Conservation (phyloP, 2,888 invertebrate species). For the Melolontha melolontha region DNA sequence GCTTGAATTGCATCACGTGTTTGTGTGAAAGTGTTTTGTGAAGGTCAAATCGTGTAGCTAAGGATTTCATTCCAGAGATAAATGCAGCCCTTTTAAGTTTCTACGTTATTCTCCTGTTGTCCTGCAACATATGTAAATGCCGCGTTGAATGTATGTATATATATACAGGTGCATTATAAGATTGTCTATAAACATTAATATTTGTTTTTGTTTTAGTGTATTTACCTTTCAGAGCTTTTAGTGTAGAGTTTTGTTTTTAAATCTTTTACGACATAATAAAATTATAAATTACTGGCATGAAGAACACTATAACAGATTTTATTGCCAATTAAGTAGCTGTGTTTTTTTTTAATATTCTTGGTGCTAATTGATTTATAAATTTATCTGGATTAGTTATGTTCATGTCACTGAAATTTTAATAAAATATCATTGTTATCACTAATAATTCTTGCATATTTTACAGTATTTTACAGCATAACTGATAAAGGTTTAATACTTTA, state of each 20-base stretch:
- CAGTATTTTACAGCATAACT: neutral
- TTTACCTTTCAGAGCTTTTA: conserved; percentile 26
- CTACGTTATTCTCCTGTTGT: neutral
- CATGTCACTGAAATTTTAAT: conserved; percentile 18
- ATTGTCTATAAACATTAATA: conserved; percentile 4
- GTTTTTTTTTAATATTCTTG: conserved; percentile 26
- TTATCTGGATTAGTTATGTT: conserved; percentile 15
- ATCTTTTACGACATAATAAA: conserved; percentile 35
- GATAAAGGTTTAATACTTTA: too few relatives aligned
- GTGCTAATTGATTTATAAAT: conserved; percentile 33
- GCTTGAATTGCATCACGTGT: conserved; percentile 46
- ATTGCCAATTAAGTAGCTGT: conserved; percentile 29
- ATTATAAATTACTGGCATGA: conserved; percentile 29
- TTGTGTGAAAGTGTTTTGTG: conserved; percentile 44
- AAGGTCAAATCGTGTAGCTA: conserved; percentile 29
- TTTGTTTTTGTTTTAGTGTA: conserved; percentile 23
- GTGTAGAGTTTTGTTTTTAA: conserved; percentile 18
- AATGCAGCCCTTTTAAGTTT: conserved; percentile 10
- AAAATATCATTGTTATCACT: too few relatives aligned
- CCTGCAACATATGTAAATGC: conserved; percentile 6
- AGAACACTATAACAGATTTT: conserved; percentile 34
- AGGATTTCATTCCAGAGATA: conserved; percentile 20
- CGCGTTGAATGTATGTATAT: conserved; percentile 25
- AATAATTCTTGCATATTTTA: neutral
- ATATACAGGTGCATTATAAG: conserved; percentile 15